Conservation (phyloP, 2,113 vertebrate species). For the Zosterops borbonicus region DNA sequence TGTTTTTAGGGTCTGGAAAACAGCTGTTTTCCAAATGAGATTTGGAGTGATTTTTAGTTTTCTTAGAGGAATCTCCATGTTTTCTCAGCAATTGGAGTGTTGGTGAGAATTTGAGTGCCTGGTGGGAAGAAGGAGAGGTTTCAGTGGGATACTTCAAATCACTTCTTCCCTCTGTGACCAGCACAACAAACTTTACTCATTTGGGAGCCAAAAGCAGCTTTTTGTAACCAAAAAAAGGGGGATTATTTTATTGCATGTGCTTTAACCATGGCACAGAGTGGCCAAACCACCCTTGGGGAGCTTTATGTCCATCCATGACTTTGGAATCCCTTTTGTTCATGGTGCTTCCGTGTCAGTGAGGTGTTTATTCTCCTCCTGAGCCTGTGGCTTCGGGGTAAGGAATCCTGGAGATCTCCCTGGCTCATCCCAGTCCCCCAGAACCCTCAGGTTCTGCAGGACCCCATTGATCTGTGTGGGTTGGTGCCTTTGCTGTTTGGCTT, state of each 20-base stretch:
- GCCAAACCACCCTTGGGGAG: background rate
- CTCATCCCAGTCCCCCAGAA: background rate
- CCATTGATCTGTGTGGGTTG: fast-evolving
- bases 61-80: fast-evolving
- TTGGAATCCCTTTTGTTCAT: background rate
- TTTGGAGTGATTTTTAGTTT: background rate
- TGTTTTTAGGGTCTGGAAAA: background rate
- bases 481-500: background rate
- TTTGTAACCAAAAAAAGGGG: background rate
- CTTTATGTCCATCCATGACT: background rate
- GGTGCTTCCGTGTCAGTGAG: background rate
- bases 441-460: background rate
- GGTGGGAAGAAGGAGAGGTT: background rate
- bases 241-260: fast-evolving
- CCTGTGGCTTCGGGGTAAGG: fast-evolving
- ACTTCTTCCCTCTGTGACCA: background rate
- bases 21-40: background rate
- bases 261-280: fast-evolving
- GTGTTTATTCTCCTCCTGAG: fast-evolving
- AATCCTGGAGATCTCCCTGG: background rate
- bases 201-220: background rate
- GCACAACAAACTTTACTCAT: background rate
- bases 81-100: background rate
- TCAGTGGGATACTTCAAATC: background rate
- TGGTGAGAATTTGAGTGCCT: background rate